A percentile compares a stretch with the other conserved stretches of the same genome.
Evolutionary conservation across 1,140 invertebrate genomes (phyloP).

Genomic region (Anthonomus grandis): DNA sequence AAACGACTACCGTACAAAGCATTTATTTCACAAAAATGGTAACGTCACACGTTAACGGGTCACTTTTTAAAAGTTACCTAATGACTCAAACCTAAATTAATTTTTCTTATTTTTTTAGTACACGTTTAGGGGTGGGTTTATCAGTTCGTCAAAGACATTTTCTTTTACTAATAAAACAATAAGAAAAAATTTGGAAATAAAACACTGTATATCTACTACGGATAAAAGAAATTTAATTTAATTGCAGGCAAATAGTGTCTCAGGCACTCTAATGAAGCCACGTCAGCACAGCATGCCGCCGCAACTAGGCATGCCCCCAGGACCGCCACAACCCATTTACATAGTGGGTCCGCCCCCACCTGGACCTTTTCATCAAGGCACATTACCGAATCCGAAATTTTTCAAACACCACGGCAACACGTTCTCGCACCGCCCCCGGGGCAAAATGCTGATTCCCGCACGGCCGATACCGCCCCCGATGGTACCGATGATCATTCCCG

Average conservation of each 20-base stretch:
- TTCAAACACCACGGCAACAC: slow-evolving; percentile 45
- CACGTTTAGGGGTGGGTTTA: no score
- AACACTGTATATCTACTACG: no score
- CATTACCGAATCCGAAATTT: slow-evolving; percentile 47
- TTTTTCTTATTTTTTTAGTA: no score
- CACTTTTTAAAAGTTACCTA: no score
- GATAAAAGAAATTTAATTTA: no score
- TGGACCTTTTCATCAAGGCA: slow-evolving; percentile 28
- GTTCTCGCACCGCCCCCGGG: slow-evolving; percentile 41
- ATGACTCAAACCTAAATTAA: no score
- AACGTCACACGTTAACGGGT: no score
- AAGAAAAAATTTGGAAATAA: no score
- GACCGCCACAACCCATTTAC: slow-evolving; percentile 46
- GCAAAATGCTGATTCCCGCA: slow-evolving; percentile 47
- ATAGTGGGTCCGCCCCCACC: slow-evolving; percentile 43
- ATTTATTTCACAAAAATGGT: no score
- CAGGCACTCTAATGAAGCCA: slow-evolving; percentile 47
- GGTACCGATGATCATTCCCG: slow-evolving; percentile 45
- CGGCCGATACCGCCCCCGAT: slow-evolving; percentile 48
- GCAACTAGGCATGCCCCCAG: slow-evolving; percentile 25
- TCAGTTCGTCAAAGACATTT: no score
- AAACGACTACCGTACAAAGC: no score
- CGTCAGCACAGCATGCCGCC: slow-evolving; percentile 32
- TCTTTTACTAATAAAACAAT: no score
- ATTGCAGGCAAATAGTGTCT: slow-evolving; percentile 42